Evolutionary conservation across 2,113 vertebrate genomes (phyloP).

Genomic region (Corythornis madagascariensis): DNA sequence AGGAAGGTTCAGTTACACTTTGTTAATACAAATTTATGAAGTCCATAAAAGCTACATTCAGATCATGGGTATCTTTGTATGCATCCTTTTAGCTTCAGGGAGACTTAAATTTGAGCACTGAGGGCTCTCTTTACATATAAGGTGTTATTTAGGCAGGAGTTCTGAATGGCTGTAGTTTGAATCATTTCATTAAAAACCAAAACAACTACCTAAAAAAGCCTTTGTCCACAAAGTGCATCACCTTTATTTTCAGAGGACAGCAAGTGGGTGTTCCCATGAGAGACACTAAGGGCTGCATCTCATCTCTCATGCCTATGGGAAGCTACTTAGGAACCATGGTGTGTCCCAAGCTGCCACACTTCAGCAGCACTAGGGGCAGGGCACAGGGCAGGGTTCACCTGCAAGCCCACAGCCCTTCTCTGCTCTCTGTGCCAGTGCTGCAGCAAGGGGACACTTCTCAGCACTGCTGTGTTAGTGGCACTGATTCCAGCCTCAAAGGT

Average conservation of each 20-base stretch:
- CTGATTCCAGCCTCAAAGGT: not conserved
- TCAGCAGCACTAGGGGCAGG: not conserved
- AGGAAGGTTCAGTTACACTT: not conserved
- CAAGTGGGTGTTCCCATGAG: not conserved
- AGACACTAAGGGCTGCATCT: not conserved
- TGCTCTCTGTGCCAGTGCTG: not conserved
- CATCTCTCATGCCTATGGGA: not conserved
- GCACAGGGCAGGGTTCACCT: not conserved
- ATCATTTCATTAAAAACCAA: not conserved
- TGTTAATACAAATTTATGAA: not conserved
- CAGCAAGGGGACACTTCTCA: not conserved
- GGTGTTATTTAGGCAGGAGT: not conserved
- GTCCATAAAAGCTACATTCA: not conserved
- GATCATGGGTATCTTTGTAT: not conserved
- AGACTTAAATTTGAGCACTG: not conserved
- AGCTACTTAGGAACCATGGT: not conserved
- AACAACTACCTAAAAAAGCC: not conserved
- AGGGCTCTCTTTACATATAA: not conserved
- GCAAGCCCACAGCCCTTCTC: rapidly evolving
- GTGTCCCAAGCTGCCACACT: rapidly evolving
- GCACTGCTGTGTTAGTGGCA: not conserved
- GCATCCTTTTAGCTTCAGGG: not conserved
- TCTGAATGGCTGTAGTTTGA: not conserved
- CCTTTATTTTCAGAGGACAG: not conserved
- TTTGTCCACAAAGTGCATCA: not conserved